Percentiles rank a stretch among this genome's conserved stretches.
phyloP scores from a whole-genome alignment of 2,888 invertebrate species.

The Parnassius mnemosyne region DNA sequence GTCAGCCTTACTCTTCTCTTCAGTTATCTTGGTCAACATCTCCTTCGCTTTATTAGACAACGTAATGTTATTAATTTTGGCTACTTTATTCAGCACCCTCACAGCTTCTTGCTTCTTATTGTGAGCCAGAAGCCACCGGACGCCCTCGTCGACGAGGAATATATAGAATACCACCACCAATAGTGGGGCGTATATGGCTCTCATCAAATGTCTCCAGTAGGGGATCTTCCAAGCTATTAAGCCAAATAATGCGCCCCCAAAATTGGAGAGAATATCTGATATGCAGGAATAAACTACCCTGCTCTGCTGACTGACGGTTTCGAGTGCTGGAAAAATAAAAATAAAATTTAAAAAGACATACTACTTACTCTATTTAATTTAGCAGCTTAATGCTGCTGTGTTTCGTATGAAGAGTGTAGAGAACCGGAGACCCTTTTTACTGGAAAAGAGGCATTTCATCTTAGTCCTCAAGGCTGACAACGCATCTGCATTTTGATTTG shows the following conservation, averaged over 20 bases:
- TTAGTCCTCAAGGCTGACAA: no score
- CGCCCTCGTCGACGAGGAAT: conserved; percentile 87
- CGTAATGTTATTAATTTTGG: conserved; percentile 83
- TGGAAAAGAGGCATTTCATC: no score
- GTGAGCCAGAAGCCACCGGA: conserved; percentile 89
- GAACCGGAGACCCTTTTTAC: no score
- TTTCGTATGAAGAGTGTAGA: no score
- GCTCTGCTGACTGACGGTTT: conserved; percentile 64
- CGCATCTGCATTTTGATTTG: no score
- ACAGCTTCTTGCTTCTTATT: conserved; percentile 84
- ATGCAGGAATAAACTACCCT: conserved; percentile 70
- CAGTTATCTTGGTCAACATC: conserved; percentile 61
- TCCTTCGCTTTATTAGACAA: conserved; percentile 76
- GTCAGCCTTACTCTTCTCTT: conserved; percentile 48
- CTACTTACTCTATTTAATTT: no score
- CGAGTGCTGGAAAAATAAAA: conserved; percentile 52
- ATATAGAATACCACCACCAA: conserved; percentile 84
- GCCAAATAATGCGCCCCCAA: conserved; percentile 86
- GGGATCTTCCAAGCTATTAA: conserved; percentile 85
- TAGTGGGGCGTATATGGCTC: conserved; percentile 86
- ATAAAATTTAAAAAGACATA: neutral
- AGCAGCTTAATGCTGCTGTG: no score
- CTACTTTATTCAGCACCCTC: conserved; percentile 82
- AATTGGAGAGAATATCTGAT: conserved; percentile 57
- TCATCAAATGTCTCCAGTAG: conserved; percentile 85